Percentiles rank a stretch among this genome's conserved stretches.
Conservation (phyloP, 1,140 invertebrate species). For the Cepaea nemoralis region DNA sequence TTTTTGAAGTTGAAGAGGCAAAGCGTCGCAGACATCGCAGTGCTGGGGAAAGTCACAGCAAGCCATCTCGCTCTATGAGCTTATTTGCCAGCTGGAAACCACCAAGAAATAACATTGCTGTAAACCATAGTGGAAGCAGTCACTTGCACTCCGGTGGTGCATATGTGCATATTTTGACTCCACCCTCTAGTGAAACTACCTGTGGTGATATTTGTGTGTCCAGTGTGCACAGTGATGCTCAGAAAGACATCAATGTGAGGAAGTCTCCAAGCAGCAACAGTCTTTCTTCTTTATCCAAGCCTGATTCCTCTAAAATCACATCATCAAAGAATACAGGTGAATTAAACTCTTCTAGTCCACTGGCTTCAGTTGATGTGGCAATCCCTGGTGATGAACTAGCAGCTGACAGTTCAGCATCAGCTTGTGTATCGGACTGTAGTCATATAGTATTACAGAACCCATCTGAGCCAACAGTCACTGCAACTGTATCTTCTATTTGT, state of each 20-base stretch:
- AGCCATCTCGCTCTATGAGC: constrained; percentile 56
- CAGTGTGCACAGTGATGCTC: not conserved
- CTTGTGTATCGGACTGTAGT: not conserved
- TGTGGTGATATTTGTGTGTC: not conserved
- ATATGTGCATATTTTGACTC: not conserved
- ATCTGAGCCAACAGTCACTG: not conserved
- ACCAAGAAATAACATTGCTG: constrained; percentile 16
- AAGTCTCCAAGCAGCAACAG: not conserved
- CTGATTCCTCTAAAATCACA: not conserved
- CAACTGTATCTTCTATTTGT: not conserved
- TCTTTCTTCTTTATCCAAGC: not conserved
- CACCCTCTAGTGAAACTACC: not conserved
- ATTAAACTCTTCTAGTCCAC: constrained; percentile 3
- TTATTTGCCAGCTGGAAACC: constrained; percentile 58
- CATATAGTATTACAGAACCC: not conserved
- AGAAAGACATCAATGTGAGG: not conserved
- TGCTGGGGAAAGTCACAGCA: constrained; percentile 60
- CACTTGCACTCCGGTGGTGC: constrained; percentile 11
- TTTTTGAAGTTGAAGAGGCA: constrained; percentile 46
- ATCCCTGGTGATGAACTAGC: not conserved
- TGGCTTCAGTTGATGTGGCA: not conserved
- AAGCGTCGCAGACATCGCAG: constrained; percentile 66
- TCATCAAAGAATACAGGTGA: constrained; percentile 30
- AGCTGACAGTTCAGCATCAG: not conserved
- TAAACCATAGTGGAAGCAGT: constrained; percentile 44